Percentiles rank a stretch among this genome's conserved stretches.
Conservation (phyloP, 2,113 vertebrate species). For the Phalacrocorax brasilianus region DNA sequence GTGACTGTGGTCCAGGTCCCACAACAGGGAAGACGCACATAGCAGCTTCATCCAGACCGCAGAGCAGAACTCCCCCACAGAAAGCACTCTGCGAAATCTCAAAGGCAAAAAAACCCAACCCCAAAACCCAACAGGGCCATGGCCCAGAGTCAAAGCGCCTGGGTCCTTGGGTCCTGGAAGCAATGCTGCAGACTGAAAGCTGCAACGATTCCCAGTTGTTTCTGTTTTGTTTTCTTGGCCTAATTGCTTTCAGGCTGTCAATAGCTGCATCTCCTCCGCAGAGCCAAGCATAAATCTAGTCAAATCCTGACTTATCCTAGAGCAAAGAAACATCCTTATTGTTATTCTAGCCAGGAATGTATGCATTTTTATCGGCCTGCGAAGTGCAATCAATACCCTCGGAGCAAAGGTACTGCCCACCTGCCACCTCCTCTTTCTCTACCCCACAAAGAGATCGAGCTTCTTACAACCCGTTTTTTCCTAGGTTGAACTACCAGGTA, state of each 20-base stretch:
- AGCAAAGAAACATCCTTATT: background rate
- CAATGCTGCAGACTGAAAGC: background rate
- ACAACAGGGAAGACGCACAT: fast-evolving
- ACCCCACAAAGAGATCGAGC: too few species aligned
- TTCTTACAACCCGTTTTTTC: background rate
- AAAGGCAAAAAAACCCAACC: background rate
- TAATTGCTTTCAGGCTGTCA: constrained; percentile 30
- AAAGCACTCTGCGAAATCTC: background rate
- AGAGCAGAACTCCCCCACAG: background rate
- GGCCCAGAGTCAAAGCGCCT: background rate
- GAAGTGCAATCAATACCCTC: background rate
- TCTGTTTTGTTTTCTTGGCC: constrained; percentile 1
- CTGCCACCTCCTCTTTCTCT: background rate
- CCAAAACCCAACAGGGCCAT: background rate
- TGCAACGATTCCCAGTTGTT: background rate
- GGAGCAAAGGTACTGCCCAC: background rate
- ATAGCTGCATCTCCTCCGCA: background rate
- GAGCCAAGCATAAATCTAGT: constrained; percentile 18
- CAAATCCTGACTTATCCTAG: background rate
- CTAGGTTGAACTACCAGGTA: background rate
- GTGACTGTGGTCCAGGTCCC: background rate
- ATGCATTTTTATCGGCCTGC: background rate
- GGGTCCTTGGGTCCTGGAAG: background rate
- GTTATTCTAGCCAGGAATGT: background rate
- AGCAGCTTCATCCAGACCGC: background rate